Evolutionary conservation across 2,113 vertebrate species (phyloP).

Genomic region (Patagioenas fasciata): DNA sequence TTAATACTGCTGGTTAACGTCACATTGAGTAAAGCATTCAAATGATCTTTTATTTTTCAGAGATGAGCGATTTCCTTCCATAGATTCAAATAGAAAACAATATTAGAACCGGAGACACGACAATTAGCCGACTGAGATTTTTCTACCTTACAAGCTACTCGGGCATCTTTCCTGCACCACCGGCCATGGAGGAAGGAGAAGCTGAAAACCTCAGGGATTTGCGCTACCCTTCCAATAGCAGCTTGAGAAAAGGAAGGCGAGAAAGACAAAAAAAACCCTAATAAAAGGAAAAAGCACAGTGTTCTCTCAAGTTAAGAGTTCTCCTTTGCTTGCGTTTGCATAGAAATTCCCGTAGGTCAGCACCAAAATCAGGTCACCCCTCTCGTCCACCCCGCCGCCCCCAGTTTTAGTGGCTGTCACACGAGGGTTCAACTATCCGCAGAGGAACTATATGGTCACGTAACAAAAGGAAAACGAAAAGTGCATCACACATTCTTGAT

Average conservation of each 20-base stretch:
- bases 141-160: background rate
- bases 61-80: slow-evolving; percentile 42
- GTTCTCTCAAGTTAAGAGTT: slow-evolving; percentile 59
- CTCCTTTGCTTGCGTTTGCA: slow-evolving; percentile 65
- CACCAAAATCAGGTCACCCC: slow-evolving; percentile 56
- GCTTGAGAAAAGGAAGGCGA: slow-evolving; percentile 49
- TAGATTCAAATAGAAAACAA: background rate
- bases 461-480: slow-evolving; percentile 62
- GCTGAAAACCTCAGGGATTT: background rate
- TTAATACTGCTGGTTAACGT: slow-evolving; percentile 30
- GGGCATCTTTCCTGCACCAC: background rate
- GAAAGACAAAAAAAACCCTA: background rate
- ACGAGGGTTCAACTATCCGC: slow-evolving; percentile 53
- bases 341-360: slow-evolving; percentile 67
- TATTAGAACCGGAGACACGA: background rate
- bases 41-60: background rate
- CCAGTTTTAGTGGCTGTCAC: slow-evolving; percentile 71
- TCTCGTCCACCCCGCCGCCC: background rate
- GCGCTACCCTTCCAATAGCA: slow-evolving; percentile 58
- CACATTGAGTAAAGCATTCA: slow-evolving; percentile 18
- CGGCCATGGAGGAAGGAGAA: slow-evolving; percentile 8
- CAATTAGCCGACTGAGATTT: background rate
- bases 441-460: slow-evolving; percentile 49
- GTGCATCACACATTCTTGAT: slow-evolving; percentile 83
- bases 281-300: slow-evolving; percentile 53